Conservation (phyloP, 2,113 vertebrate genomes). For the Archilochus colubris region DNA sequence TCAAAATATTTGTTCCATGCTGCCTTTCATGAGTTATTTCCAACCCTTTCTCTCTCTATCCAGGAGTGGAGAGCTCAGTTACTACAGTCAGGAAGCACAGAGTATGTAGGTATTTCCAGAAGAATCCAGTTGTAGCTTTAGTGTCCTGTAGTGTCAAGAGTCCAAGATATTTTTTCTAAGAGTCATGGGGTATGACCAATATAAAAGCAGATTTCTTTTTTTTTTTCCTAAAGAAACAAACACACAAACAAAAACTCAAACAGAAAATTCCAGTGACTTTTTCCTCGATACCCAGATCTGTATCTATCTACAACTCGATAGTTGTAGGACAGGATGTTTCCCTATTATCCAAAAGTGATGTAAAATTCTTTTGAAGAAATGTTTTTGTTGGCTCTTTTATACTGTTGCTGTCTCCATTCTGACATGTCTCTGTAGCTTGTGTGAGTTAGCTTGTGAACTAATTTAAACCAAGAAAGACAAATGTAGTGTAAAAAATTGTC, state of each 20-base stretch:
- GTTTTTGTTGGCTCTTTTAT: slow-evolving; percentile 45
- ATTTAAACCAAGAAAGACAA: slow-evolving; percentile 56
- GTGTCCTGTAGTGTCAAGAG: neutral
- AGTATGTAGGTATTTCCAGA: neutral
- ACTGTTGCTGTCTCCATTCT: slow-evolving; percentile 32
- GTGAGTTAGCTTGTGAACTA: slow-evolving; percentile 43
- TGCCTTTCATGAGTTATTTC: neutral
- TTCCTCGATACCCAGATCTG: neutral
- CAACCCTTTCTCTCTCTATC: neutral
- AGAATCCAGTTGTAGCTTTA: neutral
- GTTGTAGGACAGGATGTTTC: slow-evolving; percentile 35
- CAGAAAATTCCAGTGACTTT: neutral
- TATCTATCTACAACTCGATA: neutral
- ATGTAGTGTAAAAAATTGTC: slow-evolving; percentile 54
- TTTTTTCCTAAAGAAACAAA: neutral
- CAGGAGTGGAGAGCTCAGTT: neutral
- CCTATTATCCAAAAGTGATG: slow-evolving; percentile 45
- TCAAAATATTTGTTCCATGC: neutral
- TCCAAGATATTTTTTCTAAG: neutral
- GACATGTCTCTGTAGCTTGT: slow-evolving; percentile 33
- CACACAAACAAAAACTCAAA: neutral
- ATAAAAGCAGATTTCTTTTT: neutral
- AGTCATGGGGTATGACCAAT: neutral
- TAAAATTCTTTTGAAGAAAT: slow-evolving; percentile 67
- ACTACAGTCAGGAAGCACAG: neutral